Conservation (phyloP, 2,797 vertebrate genomes). For the Myotis vivesi region DNA sequence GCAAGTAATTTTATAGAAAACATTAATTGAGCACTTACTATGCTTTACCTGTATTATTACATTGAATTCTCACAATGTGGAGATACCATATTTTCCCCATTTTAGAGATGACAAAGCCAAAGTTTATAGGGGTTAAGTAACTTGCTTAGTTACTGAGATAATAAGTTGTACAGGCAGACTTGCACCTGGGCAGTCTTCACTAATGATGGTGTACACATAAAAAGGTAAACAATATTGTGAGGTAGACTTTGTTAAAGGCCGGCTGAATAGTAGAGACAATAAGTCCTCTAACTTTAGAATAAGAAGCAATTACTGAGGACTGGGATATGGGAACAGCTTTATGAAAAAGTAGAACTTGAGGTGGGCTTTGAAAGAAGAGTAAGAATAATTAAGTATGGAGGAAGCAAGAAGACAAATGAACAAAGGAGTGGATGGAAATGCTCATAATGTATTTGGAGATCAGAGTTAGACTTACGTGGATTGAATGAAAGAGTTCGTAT, state of each 20-base stretch:
- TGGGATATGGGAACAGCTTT: background rate
- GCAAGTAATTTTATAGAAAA: constrained; percentile 4
- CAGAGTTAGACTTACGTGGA: background rate
- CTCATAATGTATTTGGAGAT: background rate
- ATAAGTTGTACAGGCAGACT: background rate
- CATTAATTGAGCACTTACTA: background rate
- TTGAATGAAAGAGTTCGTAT: background rate
- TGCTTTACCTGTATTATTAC: background rate
- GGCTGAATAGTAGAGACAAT: background rate
- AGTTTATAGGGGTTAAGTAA: background rate
- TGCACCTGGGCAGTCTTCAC: background rate
- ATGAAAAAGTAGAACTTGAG: background rate
- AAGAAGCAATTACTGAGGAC: background rate
- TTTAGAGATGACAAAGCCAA: background rate
- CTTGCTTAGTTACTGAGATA: background rate
- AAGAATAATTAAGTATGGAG: background rate
- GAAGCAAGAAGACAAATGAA: background rate
- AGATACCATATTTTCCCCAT: background rate
- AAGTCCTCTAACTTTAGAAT: constrained; percentile 5
- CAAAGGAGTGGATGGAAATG: background rate
- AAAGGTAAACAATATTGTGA: background rate
- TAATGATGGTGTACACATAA: background rate
- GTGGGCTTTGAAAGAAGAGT: background rate
- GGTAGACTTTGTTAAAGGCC: background rate
- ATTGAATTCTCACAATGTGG: background rate